A percentile compares a stretch with the other conserved stretches of the same genome.
Conservation (phyloP, 1,140 invertebrate genomes). For the Ridgeia piscesae region DNA sequence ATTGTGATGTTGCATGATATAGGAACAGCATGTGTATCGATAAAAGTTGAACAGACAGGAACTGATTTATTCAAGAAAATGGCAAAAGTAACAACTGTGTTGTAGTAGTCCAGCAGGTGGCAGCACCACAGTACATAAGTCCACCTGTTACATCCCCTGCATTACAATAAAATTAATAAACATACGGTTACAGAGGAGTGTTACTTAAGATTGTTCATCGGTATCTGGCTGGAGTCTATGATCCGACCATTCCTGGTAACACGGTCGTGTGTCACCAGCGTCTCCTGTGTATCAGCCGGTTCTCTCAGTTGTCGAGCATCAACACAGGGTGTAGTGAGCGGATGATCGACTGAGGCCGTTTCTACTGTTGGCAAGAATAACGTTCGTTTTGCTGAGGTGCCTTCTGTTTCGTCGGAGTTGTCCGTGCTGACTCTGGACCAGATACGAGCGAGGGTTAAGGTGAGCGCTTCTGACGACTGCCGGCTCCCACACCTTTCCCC, state of each 20-base stretch:
- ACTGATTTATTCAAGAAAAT: no score
- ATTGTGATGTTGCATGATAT: no score
- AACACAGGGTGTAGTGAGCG: not conserved
- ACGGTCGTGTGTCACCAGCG: slow-evolving; percentile 10
- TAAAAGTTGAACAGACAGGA: no score
- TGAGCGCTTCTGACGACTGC: slow-evolving; percentile 16
- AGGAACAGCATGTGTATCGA: no score
- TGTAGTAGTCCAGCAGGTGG: no score
- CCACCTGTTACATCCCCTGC: no score
- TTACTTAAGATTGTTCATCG: slow-evolving; percentile 33
- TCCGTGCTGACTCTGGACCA: not conserved
- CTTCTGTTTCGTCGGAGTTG: slow-evolving; percentile 15
- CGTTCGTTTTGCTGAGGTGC: slow-evolving; percentile 15
- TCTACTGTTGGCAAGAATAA: not conserved
- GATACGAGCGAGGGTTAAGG: slow-evolving; percentile 11
- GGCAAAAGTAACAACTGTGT: no score
- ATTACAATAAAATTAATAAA: no score
- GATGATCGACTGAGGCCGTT: not conserved
- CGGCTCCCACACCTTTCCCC: slow-evolving; percentile 14
- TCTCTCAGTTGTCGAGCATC: slow-evolving; percentile 7
- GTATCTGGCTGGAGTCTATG: slow-evolving; percentile 3
- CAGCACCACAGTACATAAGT: no score
- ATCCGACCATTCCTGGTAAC: slow-evolving; percentile 15
- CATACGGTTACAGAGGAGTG: no score
- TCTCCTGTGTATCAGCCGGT: slow-evolving; percentile 17